Evolutionary conservation across 2,888 invertebrate genomes (phyloP), one percentile per base, ranked within the genome.

Genomic region (Ophioninae sp.): DNA sequence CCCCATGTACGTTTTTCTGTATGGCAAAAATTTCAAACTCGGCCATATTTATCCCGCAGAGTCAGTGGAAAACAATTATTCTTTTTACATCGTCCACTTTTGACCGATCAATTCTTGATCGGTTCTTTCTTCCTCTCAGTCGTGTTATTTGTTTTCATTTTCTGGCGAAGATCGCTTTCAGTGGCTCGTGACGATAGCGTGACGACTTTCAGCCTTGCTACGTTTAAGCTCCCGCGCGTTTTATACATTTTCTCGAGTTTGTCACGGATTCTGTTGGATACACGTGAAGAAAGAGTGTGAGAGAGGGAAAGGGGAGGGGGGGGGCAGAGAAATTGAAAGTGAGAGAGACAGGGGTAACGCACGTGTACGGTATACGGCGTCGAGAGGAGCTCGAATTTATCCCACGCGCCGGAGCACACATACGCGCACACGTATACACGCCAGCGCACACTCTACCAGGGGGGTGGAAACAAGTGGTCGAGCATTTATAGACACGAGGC

Each of bases 401-500:
- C 81, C 83, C 59, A 20, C 67, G 79, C 73, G 44, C 64, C 39
- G 68, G 21, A 50, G 23, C 61, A 56, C 61, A 20, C 67, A 41
- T 50, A 67, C 70, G 69, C 68, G 57, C 50, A 23, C 23, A 73
- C 56, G 21, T 7, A 23, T 21, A 30, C 30, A 30, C 7, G 56
- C 37, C 21, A 30, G 30, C 30, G 30, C 30, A 30, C 30, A 30
- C 30, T 30, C 30, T 30, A 30, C 30, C 30, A 30, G 56, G 69
- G 85, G 85, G 83, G 83, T 82, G 86, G 87, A 86, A 89, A 91
- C 91, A 91, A 91, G 91, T 89, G 91, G 90, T 89, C 89, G 90
- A 87, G 88, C 89, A 90, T 88, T 92, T 90, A 88, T 90, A 90
- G 90, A 90, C 89, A 88, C 90, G 89, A 85, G 87, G 77, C 77